Base-by-base conservation (phyloP, 2,113 vertebrate genomes). In the Dicaeum eximium region DNA sequence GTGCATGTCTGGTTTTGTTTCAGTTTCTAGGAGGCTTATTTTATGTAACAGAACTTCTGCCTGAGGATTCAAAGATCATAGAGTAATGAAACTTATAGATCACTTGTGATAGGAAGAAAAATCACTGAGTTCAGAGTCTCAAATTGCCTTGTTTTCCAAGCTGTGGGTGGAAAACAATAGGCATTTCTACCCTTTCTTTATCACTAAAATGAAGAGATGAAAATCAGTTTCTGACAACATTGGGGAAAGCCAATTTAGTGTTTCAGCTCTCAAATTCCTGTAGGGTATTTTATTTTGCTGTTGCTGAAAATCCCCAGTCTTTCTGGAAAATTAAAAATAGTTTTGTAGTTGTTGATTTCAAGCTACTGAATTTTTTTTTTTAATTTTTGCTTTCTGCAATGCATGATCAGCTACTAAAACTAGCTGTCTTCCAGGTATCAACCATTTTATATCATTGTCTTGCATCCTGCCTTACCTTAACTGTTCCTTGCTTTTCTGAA, bases 61-160 rank as follows among this genome's bases (percentile, higher is more conserved):
- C 97, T 91, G 73, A 98, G 97, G 98, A 97, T 94, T 95, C 95
- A 96, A 96, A 95, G 95, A 97, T 97, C 87, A 97, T 91, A 96
- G 92, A 97, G 65, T 98, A 98, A 98, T 98, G 97, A 98, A 98
- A 97, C 89, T 97, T 98, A 98, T 98, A 97, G 96, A 98, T 98
- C 98, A 98, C 97, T 96, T 94, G 78, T 97, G 97, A 98, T 98
- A 98, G 95, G 94, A 97, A 97, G 97, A 97, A 97, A 98, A 97
- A 97, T 97, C 72, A 92, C 95, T 82, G 93, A 95, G 95, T 97
- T 97, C 79, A 95, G 64, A 94, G 91, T 61, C 86, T 95, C 61
- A 97, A 93, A 97, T 97, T 97, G 84, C 89, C 48, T 93, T 96
- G 71, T 96, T 93, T 94, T 86, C 81, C 45, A 85, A 97, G 82